Base-by-base conservation (phyloP, 2,113 vertebrate species). In the Buteo buteo region DNA sequence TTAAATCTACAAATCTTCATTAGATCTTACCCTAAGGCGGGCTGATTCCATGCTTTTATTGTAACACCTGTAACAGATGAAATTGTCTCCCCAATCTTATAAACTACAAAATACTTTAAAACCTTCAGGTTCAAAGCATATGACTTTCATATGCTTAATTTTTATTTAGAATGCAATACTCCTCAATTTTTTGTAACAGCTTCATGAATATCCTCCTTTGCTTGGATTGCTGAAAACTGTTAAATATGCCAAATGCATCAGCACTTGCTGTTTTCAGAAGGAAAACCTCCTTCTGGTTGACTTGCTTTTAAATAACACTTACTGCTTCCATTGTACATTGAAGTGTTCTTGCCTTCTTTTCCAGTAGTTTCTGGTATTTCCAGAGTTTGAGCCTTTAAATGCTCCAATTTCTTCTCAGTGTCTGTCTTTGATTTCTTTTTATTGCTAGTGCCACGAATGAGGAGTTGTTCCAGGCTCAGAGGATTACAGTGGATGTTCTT, bases 301-400 rank as follows among this genome's bases (percentile, higher is more conserved):
- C 78, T 92, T 91, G 66, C 62, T 94, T 96, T 87, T 65, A 79
- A 96, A 82, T 81, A 93, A 90, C 73, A 88, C 71, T 86, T 94
- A 82, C 61, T 85, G 74, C 50, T 95, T 96, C 78, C 85, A 94
- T 84, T 84, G 84, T 65, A 91, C 49, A 29, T 31, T 72, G 62
- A 78, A 87, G 69, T 55, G 61, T 77, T 82, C 92, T 87, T 96
- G 64, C 71, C 31, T 81, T 86, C 49, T 93, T 91, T 95, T 88
- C 57, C 34, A 49, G 70, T 34, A 90, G 25, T 71, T 96, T 88
- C 90, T 91, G 58, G 18, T 65, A 49, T 81, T 93, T 90, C 31
- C 66, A 90, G 61, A 76, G 16, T 78, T 31, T 70, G 26, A 91
- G 17, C 6, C 19, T 95, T 86, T 84, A 86, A 89, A 74, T 44